Percentiles rank a stretch among this genome's conserved stretches.
These are phyloP conservation scores for Proteles cristata DNA, from an alignment of 2,113 vertebrate species.

Conservation along the genomic window DNA sequence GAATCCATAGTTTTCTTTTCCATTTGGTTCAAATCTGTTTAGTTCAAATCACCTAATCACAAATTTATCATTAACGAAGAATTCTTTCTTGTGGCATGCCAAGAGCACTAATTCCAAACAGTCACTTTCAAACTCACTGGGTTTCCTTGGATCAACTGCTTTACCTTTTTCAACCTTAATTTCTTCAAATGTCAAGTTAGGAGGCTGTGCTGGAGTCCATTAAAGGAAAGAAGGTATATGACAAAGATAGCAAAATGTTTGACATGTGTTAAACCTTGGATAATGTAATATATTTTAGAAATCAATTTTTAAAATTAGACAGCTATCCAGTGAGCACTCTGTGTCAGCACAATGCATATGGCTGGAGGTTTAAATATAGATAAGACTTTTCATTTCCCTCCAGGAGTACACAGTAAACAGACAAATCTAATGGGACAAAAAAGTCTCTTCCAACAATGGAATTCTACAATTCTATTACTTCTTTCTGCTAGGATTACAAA, in stretches of 20 bases:
- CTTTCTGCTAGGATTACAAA: neutral
- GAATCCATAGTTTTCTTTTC: constrained; percentile 51
- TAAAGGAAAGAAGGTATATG: neutral
- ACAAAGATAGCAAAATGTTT: neutral
- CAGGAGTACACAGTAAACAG: neutral
- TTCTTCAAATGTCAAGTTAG: neutral
- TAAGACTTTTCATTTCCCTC: neutral
- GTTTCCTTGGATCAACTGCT: neutral
- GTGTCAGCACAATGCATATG: neutral
- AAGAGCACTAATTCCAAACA: neutral
- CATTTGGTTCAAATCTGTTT: constrained; percentile 9
- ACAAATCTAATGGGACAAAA: neutral
- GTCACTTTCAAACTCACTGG: neutral
- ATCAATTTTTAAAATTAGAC: neutral
- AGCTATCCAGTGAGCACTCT: neutral
- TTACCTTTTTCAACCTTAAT: neutral
- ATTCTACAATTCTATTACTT: neutral
- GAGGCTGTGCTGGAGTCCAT: neutral
- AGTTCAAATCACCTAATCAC: constrained; percentile 18
- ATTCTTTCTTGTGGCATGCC: neutral
- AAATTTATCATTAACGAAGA: neutral
- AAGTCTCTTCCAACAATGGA: neutral
- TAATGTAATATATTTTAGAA: neutral
- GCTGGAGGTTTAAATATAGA: neutral
- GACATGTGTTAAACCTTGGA: neutral